Conservation (phyloP, 1,140 invertebrate genomes). For the Cydia fagiglandana region DNA sequence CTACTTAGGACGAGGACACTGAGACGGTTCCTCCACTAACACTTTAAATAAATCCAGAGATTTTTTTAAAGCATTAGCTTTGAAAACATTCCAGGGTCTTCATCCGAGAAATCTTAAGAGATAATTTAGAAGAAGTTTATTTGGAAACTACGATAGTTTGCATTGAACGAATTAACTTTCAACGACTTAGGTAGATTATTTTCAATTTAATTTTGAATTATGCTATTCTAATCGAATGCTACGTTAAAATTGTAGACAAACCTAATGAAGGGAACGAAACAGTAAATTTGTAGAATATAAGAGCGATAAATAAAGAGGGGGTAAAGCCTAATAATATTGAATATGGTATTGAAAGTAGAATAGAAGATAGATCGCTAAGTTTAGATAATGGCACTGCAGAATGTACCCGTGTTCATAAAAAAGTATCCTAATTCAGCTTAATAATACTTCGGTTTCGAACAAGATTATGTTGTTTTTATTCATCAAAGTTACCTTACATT, state of each 20-base stretch:
- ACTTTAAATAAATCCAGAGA: slow-evolving; percentile 34
- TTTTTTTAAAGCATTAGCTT: slow-evolving; percentile 34
- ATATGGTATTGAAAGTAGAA: slow-evolving; percentile 41
- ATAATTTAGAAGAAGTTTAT: slow-evolving; percentile 76
- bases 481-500: slow-evolving; percentile 61
- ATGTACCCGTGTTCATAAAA: slow-evolving; percentile 75
- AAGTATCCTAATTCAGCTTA: slow-evolving; percentile 72
- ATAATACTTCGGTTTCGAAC: slow-evolving; percentile 65
- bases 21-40: slow-evolving; percentile 34
- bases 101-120: slow-evolving; percentile 65
- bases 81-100: slow-evolving; percentile 44
- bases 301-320: slow-evolving; percentile 39
- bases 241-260: slow-evolving; percentile 65
- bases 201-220: slow-evolving; percentile 72
- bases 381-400: slow-evolving; percentile 74
- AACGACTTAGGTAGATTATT: slow-evolving; percentile 66
- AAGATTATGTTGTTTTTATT: slow-evolving; percentile 68
- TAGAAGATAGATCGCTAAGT: slow-evolving; percentile 66
- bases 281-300: neutral
- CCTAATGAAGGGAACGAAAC: slow-evolving; percentile 5
- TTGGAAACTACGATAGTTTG: slow-evolving; percentile 71
- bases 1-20: slow-evolving; percentile 52
- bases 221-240: slow-evolving; percentile 72
- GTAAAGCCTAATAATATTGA: slow-evolving; percentile 34
- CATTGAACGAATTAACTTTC: slow-evolving; percentile 65